Evolutionary conservation across 2,113 vertebrate species (phyloP), one percentile per base, ranked within the genome.

Genomic region (Benthochromis sp.): DNA sequence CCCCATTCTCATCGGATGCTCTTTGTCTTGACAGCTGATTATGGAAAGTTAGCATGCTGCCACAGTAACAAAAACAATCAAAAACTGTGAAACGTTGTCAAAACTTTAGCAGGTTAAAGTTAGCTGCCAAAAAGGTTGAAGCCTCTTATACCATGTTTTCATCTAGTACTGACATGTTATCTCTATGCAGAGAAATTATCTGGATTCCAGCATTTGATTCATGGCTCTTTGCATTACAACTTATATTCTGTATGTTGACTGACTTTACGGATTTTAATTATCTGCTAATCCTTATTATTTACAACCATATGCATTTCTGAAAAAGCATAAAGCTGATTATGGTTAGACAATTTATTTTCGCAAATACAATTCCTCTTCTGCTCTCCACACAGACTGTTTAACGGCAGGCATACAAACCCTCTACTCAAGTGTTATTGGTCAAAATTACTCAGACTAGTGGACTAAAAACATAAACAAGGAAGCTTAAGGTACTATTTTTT

Each of bases 321-420:
- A 47, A 76, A 76, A 76, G 24, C 61, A 45, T 7, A 76, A 76
- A 76, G 24, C 21, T 76, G 69, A 47, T 76, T 47, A 47, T 47
- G 0, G 14, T 47, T 76, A 24, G 12, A 21, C 1, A 0, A 16
- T 9, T 16, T 6, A 3, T 7, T 1, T 1, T 2, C 1, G 4
- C 63, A 40, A 21, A 21, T 40, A 0, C 31, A 5, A 21, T 66
- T 38, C 19, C 19, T 43, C 24, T 5, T 29, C 27, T 17, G 9
- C 24, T 76, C 24, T 50, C 43, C 43, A 50, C 21, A 47, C 24
- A 76, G 40, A 47, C 24, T 47, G 24, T 76, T 47, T 47, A 76
- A 17, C 9, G 2, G 71, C 71, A 29, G 2, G 71, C 71, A 29
- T 0, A 11, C 21, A 76, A 76, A 50, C 24, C 24, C 9, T 17